These are phyloP conservation scores for Sternarchorhynchus goeldii DNA, from an alignment of 2,797 vertebrate species.

Conservation along the genomic window DNA sequence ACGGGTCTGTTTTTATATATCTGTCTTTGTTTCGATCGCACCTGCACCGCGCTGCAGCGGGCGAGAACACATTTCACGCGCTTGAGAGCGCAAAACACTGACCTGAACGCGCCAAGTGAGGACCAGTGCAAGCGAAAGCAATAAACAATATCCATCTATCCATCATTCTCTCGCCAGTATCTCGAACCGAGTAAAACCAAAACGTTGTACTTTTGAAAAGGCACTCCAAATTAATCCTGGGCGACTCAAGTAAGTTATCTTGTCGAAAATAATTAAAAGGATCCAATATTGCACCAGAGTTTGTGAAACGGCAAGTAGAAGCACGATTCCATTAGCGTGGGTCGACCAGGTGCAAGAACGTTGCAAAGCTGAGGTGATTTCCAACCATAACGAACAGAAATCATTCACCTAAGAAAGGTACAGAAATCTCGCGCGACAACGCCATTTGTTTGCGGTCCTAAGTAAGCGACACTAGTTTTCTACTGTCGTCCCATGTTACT, in stretches of 20 bases:
- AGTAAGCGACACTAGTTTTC: neutral
- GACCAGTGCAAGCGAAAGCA: constrained; percentile 35
- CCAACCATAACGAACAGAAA: constrained; percentile 37
- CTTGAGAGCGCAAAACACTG: constrained; percentile 35
- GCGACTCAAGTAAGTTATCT: neutral
- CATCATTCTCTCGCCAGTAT: constrained; percentile 15
- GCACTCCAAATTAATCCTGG: neutral
- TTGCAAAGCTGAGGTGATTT: constrained; percentile 26
- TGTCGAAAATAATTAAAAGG: constrained; percentile 18
- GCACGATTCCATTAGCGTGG: constrained; percentile 50
- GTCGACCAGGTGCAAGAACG: constrained; percentile 52
- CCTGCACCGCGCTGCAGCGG: constrained; percentile 11
- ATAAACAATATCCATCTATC: constrained; percentile 43
- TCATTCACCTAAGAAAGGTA: constrained; percentile 31
- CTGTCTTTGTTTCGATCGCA: constrained; percentile 22
- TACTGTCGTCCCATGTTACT: neutral
- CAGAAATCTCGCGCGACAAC: constrained; percentile 13
- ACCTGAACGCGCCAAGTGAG: constrained; percentile 51
- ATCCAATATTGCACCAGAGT: constrained; percentile 35
- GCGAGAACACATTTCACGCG: neutral
- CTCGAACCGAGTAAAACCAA: neutral
- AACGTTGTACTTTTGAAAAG: neutral
- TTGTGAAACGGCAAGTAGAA: constrained; percentile 47
- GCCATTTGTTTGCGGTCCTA: constrained; percentile 31
- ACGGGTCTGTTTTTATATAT: neutral